Evolutionary conservation across 2,797 vertebrate species (phyloP).

Genomic region (Dipus sagitta): DNA sequence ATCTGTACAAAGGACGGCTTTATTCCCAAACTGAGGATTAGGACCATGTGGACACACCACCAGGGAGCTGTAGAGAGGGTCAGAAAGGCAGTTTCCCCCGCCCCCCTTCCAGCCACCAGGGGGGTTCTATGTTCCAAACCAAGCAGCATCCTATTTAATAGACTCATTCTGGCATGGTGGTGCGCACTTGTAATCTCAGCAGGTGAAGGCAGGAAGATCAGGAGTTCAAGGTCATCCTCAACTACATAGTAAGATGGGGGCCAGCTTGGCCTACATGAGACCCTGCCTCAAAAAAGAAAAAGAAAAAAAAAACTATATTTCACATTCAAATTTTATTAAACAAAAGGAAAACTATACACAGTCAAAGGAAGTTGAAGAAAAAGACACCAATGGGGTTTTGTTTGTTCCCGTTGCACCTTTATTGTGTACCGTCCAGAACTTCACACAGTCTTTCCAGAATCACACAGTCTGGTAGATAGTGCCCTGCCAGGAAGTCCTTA

Average conservation of each 20-base stretch:
- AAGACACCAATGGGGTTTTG: background rate
- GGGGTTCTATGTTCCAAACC: background rate
- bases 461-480: background rate
- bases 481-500: accelerated
- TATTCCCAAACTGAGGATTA: background rate
- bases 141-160: background rate
- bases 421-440: constrained; percentile 70
- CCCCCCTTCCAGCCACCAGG: background rate
- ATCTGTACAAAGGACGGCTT: background rate
- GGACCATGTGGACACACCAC: background rate
- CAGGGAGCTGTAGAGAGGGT: background rate
- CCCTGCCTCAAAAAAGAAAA: background rate
- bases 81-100: background rate
- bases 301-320: background rate
- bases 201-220: background rate
- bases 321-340: background rate
- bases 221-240: background rate
- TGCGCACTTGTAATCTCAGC: too few relatives aligned
- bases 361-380: background rate
- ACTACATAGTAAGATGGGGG: background rate
- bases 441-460: constrained; percentile 65
- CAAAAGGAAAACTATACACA: background rate
- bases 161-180: background rate
- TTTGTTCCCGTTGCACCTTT: constrained; percentile 79
- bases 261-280: background rate